Evolutionary conservation across 1,140 invertebrate genomes (phyloP), one percentile per base, ranked within the genome.

Genomic region (Hylaeus anthracinus): DNA sequence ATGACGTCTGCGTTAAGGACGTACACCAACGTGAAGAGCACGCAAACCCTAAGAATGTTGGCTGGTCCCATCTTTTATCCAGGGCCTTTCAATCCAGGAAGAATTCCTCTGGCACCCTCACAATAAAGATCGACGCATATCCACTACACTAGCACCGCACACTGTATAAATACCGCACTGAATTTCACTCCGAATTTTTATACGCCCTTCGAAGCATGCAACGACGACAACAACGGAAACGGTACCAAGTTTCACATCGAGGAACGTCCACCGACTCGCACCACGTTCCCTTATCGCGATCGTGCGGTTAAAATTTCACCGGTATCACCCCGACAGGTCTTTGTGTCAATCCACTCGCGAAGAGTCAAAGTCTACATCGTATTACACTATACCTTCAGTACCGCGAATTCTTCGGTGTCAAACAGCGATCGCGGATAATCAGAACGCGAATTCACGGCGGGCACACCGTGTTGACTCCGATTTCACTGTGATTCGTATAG

Each of bases 41-140:
- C 53, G 81, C 81, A 89, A 86, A 92, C 85, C 80, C 80, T 82
- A 48, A 91, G 60, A 43, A 87, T 79, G 78, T 78, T 86, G 67
- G 83, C 81, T 66, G 67, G 73, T 83, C 88, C 87, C 91, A 92
- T 92, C 81, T 83, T 91, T 86, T 87, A 87, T 89, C 84, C 86
- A 72, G 75, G 61, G 66, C 85, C 77, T 85, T 70, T 63, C 72
- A 76, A 88, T 85, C 86, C 83, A 71, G 72, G 83, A 79, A 88
- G 72, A 85, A 85, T 73, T 80, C 74, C 81, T 81, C 79, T 51
- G 74, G 53, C 83, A 83, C 85, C 82, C 83, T 88, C 88, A 90
- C 90, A 88, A 87, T 76, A 90, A 83, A 56, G 79, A 82, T 61
- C 79, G 82, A 88, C 66, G 81, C 90, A 91, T 90, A 89, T 91